Conservation (phyloP, 1,140 invertebrate species). For the Nephotettix cincticeps region DNA sequence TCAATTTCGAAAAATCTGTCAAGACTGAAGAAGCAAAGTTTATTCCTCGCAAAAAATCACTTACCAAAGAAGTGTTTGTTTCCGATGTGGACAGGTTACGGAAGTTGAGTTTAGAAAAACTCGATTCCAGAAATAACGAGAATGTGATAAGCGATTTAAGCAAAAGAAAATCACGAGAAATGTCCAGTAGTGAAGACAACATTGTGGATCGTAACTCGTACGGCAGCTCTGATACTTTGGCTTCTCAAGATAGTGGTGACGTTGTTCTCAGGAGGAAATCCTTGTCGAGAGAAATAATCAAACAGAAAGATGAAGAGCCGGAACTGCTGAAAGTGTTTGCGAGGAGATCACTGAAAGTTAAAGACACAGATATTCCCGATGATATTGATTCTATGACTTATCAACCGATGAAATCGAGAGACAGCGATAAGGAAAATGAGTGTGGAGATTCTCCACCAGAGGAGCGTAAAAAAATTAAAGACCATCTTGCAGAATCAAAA, state of each 20-base stretch:
- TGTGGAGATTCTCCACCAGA: constrained; percentile 29
- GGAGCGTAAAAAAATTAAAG: constrained; percentile 29
- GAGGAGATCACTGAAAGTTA: constrained; percentile 69
- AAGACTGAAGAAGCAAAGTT: neutral
- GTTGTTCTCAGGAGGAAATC: constrained; percentile 33
- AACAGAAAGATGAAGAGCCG: constrained; percentile 63
- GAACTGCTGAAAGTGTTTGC: constrained; percentile 80
- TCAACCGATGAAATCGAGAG: constrained; percentile 49
- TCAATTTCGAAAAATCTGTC: neutral
- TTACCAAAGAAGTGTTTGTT: neutral
- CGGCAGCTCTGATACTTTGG: constrained; percentile 26
- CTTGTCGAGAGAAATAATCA: constrained; percentile 52
- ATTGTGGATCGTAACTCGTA: constrained; percentile 24
- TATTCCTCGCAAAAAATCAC: neutral
- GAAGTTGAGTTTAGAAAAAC: constrained; percentile 15
- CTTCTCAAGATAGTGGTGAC: constrained; percentile 23
- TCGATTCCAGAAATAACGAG: constrained; percentile 7
- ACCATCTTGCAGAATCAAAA: constrained; percentile 17
- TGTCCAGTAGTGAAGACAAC: constrained; percentile 16
- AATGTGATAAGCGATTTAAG: neutral
- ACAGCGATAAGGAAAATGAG: constrained; percentile 68
- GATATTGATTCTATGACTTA: constrained; percentile 7
- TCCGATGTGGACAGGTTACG: constrained; percentile 3
- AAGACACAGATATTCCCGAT: constrained; percentile 55
- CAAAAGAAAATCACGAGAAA: constrained; percentile 1